Evolutionary conservation across 2,888 invertebrate species (phyloP).

Genomic region (Urechis unicinctus): DNA sequence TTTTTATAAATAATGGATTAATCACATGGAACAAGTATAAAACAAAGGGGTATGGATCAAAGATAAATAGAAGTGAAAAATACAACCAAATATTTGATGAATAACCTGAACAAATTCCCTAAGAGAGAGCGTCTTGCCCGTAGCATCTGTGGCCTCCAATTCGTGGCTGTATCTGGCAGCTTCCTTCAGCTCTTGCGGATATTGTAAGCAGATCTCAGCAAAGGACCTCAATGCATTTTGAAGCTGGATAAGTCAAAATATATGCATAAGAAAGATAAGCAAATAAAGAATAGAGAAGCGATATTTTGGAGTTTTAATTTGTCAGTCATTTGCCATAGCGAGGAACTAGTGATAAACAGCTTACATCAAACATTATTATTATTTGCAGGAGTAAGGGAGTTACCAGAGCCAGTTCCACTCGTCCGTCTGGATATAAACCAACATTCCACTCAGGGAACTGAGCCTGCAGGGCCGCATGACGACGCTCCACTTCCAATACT

Average conservation of each 20-base stretch:
- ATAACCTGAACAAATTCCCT: conserved; percentile 42
- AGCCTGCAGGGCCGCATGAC: conserved; percentile 28
- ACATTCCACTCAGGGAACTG: conserved; percentile 43
- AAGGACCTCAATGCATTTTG: conserved; percentile 45
- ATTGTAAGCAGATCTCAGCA: conserved; percentile 35
- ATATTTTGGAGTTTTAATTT: no score
- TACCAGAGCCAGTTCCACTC: conserved; percentile 40
- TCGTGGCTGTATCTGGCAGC: conserved; percentile 32
- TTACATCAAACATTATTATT: neutral
- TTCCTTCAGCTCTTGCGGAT: conserved; percentile 36
- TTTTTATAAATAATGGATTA: no score
- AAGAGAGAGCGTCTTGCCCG: conserved; percentile 32
- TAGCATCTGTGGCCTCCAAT: conserved; percentile 44
- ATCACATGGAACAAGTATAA: neutral
- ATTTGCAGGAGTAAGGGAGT: no score
- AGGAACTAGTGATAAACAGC: no score
- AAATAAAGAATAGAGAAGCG: no score
- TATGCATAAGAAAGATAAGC: no score
- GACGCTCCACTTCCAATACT: conserved; percentile 28
- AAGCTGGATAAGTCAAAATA: conserved; percentile 11
- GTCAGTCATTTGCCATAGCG: no score
- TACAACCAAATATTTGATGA: neutral
- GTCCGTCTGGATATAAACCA: conserved; percentile 8
- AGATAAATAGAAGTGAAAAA: neutral
- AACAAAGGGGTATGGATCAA: neutral